Conservation (phyloP, 2,113 vertebrate species). For the Chunga burmeisteri region DNA sequence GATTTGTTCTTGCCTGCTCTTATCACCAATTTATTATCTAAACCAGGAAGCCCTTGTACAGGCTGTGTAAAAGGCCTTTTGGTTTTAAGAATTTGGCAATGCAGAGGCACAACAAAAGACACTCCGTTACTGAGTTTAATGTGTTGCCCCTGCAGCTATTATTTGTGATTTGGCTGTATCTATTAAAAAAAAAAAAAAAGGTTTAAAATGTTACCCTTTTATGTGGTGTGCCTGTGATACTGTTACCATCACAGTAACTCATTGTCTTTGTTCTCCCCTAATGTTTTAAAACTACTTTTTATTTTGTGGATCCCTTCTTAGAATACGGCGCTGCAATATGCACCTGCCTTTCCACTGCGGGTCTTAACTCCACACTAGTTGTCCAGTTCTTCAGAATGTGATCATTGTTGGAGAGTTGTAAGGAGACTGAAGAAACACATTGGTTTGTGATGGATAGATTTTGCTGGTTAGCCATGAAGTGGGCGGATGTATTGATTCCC, state of each 20-base stretch:
- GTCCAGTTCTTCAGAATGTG: background rate
- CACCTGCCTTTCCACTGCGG: background rate
- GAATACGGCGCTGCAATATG: background rate
- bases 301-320: background rate
- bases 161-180: background rate
- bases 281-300: background rate
- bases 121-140: background rate
- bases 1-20: constrained; percentile 15
- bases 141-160: background rate
- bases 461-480: background rate
- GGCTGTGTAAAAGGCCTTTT: background rate
- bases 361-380: background rate
- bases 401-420: background rate
- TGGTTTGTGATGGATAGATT: background rate
- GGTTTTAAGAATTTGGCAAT: background rate
- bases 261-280: background rate
- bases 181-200: background rate
- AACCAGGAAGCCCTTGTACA: background rate
- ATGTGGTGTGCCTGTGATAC: background rate
- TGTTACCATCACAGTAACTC: background rate
- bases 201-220: background rate
- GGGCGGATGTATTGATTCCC: background rate
- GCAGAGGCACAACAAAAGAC: background rate
- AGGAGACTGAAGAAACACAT: background rate
- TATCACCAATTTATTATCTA: background rate